A percentile compares a stretch with the other conserved stretches of the same genome.
Conservation (phyloP, 1,140 invertebrate genomes). For the Magallana ariakensis region DNA sequence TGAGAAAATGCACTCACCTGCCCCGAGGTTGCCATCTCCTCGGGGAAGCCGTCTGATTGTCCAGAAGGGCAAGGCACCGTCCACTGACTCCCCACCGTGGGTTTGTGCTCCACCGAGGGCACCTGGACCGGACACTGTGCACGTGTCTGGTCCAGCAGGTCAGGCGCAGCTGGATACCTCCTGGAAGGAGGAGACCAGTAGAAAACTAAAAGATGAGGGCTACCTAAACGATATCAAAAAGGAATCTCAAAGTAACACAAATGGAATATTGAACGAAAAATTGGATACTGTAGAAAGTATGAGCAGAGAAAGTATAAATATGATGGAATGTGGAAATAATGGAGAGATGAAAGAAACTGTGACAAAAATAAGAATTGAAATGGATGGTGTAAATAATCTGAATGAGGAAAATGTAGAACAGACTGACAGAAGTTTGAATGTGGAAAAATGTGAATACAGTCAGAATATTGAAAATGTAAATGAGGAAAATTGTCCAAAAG, state of each 20-base stretch:
- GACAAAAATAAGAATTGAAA: neutral
- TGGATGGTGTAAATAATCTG: neutral
- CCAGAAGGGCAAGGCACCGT: too few species aligned
- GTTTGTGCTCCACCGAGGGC: too few species aligned
- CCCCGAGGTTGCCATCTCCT: too few species aligned
- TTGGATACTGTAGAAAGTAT: neutral
- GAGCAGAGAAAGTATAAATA: neutral
- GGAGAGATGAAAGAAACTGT: neutral
- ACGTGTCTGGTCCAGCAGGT: too few species aligned
- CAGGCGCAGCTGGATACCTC: too few species aligned
- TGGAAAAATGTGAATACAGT: neutral
- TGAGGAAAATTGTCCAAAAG: neutral
- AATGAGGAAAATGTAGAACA: too few species aligned
- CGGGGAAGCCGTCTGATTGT: too few species aligned
- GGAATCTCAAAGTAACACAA: constrained; percentile 4
- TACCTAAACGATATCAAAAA: constrained; percentile 5
- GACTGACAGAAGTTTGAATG: neutral
- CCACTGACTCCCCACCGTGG: too few species aligned
- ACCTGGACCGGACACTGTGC: too few species aligned
- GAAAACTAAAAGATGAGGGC: constrained; percentile 9
- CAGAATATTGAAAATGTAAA: neutral
- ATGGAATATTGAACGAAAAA: neutral
- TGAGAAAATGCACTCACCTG: too few species aligned
- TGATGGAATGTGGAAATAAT: neutral
- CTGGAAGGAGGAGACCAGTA: neutral